Percentiles rank a stretch among this genome's conserved stretches.
phyloP scores from a whole-genome alignment of 2,797 vertebrate species.

The Chelonia mydas region DNA sequence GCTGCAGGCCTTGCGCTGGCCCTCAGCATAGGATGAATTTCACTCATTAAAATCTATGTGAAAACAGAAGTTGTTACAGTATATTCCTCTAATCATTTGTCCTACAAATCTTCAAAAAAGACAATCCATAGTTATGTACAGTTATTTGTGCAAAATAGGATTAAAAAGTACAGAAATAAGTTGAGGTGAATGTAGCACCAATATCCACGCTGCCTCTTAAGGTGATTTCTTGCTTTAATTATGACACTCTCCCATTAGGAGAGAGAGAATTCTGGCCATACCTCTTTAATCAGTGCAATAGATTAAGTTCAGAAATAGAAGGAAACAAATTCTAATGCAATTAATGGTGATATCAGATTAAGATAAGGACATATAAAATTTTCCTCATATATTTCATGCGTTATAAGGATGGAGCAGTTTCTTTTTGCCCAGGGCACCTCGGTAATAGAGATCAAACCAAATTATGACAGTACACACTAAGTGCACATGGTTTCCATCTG shows the following conservation, averaged over 20 bases:
- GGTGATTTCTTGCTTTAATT: rapidly evolving
- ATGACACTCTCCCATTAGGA: neutral
- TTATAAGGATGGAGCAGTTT: neutral
- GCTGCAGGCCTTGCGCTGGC: neutral
- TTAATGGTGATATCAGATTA: neutral
- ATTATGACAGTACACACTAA: neutral
- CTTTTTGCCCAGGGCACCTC: neutral
- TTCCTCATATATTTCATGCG: neutral
- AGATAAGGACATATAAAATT: neutral
- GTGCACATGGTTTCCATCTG: neutral
- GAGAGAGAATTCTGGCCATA: neutral
- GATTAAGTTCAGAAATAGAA: neutral
- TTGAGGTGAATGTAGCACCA: neutral
- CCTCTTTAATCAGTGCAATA: neutral
- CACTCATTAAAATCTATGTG: neutral
- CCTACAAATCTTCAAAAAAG: rapidly evolving
- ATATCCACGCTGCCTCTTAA: rapidly evolving
- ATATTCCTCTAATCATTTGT: neutral
- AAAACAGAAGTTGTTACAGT: neutral
- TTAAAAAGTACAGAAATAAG: neutral
- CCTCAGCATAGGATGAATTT: neutral
- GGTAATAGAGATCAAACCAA: neutral
- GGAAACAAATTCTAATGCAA: neutral
- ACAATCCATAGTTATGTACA: rapidly evolving
- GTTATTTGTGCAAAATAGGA: rapidly evolving